Conservation (phyloP, 2,888 invertebrate species). For the Tridacna gigas region DNA sequence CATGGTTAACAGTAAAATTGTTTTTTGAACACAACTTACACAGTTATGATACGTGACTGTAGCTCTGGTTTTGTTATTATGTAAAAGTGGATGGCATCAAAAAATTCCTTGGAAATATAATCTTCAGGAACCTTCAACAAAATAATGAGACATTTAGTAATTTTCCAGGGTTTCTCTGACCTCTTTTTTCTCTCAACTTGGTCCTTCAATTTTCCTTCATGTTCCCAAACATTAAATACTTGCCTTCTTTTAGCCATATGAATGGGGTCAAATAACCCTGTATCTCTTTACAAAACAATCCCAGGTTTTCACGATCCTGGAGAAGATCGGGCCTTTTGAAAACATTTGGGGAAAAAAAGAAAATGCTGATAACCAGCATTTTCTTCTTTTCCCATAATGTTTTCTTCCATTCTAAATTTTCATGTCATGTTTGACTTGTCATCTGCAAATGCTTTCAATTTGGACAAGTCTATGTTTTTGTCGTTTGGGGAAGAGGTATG, state of each 20-base stretch:
- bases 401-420: neutral
- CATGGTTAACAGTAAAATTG: neutral
- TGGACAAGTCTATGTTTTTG: neutral
- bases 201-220: neutral
- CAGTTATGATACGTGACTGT: constrained; percentile 94
- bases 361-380: neutral
- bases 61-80: constrained; percentile 98
- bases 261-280: too few species aligned
- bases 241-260: too few species aligned
- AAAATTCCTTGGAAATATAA: constrained; percentile 95
- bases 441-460: neutral
- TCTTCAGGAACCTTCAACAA: constrained; percentile 91
- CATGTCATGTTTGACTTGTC: neutral
- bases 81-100: constrained; percentile 96
- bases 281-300: too few species aligned
- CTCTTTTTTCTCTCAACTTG: neutral
- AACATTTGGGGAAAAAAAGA: neutral
- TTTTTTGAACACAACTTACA: constrained; percentile 88
- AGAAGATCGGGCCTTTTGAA: neutral
- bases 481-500: neutral
- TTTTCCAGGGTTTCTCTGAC: neutral
- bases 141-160: neutral
- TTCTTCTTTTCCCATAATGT: neutral
- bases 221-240: neutral
- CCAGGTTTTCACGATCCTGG: too few species aligned